phyloP scores from a whole-genome alignment of 2,113 vertebrate genomes.

The Phoxinus phoxinus region DNA sequence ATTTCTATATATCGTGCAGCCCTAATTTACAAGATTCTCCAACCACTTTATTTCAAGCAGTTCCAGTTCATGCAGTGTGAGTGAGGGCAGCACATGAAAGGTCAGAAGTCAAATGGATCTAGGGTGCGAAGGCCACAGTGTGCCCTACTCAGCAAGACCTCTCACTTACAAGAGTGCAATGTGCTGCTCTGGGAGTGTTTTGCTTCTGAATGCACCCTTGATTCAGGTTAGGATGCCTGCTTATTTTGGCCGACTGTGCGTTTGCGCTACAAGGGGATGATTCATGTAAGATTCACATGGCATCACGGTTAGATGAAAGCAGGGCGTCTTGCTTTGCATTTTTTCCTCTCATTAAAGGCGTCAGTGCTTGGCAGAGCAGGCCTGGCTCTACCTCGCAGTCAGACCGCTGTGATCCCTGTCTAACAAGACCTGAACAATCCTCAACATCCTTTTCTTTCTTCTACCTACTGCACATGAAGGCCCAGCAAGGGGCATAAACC shows the following conservation, averaged over 20 bases:
- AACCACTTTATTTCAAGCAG: neutral
- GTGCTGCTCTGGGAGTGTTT: neutral
- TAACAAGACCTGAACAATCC: constrained; percentile 65
- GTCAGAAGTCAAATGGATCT: constrained; percentile 58
- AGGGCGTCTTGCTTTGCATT: constrained; percentile 62
- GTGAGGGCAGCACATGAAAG: constrained; percentile 46
- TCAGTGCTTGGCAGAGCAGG: constrained; percentile 66
- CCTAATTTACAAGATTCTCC: neutral
- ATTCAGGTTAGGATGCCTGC: constrained; percentile 57
- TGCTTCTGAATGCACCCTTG: constrained; percentile 18
- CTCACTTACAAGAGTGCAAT: neutral
- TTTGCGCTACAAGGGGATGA: constrained; percentile 68
- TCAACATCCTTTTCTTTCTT: constrained; percentile 48
- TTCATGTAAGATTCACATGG: constrained; percentile 70
- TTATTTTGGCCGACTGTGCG: constrained; percentile 65
- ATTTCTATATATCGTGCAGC: too few species aligned
- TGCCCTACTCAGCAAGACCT: neutral
- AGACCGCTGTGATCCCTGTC: constrained; percentile 50
- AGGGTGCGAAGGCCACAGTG: neutral
- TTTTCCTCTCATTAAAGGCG: constrained; percentile 73
- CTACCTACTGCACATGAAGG: constrained; percentile 29
- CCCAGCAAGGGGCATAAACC: constrained; percentile 62
- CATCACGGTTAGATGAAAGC: constrained; percentile 60
- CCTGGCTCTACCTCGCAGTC: constrained; percentile 60
- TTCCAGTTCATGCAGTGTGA: neutral